Conservation (phyloP, 2,113 vertebrate species). For the Muscicapa adusta region DNA sequence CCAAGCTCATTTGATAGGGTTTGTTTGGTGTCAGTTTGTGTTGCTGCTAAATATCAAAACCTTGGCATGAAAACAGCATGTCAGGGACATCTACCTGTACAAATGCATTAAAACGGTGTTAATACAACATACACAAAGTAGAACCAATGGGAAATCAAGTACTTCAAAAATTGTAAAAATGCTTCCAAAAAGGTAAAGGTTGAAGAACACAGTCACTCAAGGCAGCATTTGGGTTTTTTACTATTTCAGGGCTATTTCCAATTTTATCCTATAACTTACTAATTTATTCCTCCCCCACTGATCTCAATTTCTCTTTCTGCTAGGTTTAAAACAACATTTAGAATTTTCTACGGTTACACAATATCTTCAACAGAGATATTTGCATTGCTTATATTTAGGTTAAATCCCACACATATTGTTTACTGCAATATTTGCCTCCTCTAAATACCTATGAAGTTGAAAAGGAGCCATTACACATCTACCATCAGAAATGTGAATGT, state of each 20-base stretch:
- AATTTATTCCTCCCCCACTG: constrained; percentile 65
- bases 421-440: constrained; percentile 17
- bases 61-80: neutral
- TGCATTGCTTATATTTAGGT: constrained; percentile 4
- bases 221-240: neutral
- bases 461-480: constrained; percentile 8
- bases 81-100: neutral
- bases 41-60: neutral
- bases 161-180: neutral
- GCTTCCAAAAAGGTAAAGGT: neutral
- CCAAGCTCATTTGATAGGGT: neutral
- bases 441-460: constrained; percentile 33
- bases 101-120: neutral
- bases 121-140: neutral
- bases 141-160: neutral
- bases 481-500: neutral
- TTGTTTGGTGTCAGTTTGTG: neutral
- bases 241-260: constrained; percentile 62
- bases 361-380: neutral
- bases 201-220: neutral
- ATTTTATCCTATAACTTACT: constrained; percentile 60
- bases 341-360: neutral
- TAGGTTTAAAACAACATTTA: constrained; percentile 41
- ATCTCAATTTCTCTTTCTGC: constrained; percentile 55
- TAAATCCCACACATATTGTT: constrained; percentile 1